Percentiles rank a stretch among this genome's conserved stretches.
Evolutionary conservation across 92 coral and sea anemone genomes (phyloP).

Genomic region (Desmophyllum pertusum): DNA sequence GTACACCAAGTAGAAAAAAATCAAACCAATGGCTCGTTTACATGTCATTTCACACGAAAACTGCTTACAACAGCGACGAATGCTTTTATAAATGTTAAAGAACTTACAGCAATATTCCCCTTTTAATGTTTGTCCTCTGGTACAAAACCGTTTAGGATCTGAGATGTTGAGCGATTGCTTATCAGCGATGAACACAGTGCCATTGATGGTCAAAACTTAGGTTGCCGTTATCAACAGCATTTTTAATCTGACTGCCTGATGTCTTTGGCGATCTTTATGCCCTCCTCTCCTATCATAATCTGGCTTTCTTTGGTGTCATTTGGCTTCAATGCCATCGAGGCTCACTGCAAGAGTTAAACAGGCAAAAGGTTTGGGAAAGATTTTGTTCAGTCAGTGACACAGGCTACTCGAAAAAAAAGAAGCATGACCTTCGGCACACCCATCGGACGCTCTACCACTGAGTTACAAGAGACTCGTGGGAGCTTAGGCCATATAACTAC

Average conservation of each 20-base stretch:
- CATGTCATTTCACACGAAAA: background rate
- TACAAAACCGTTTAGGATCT: background rate
- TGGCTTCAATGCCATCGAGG: background rate
- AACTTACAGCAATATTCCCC: conserved; percentile 27
- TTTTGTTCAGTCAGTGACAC: too few relatives aligned
- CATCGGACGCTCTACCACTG: too few relatives aligned
- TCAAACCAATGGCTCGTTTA: too few relatives aligned
- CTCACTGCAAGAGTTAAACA: background rate
- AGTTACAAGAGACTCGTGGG: too few relatives aligned
- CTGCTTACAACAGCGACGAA: background rate
- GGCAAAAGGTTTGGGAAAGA: background rate
- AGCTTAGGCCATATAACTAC: too few relatives aligned
- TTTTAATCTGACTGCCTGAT: background rate
- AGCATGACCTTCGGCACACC: too few relatives aligned
- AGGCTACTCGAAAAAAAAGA: too few relatives aligned
- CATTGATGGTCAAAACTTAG: conserved; percentile 13
- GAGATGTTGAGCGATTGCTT: conserved; percentile 28
- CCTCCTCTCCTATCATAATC: background rate
- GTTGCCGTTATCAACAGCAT: background rate
- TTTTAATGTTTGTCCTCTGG: conserved; percentile 10
- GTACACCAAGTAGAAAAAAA: too few relatives aligned
- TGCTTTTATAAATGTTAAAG: background rate
- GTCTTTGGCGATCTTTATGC: background rate
- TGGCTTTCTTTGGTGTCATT: conserved; percentile 15
- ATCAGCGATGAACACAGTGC: conserved; percentile 20